phyloP scores from a whole-genome alignment of 2,113 vertebrate species.

The Ageneiosus marmoratus region DNA sequence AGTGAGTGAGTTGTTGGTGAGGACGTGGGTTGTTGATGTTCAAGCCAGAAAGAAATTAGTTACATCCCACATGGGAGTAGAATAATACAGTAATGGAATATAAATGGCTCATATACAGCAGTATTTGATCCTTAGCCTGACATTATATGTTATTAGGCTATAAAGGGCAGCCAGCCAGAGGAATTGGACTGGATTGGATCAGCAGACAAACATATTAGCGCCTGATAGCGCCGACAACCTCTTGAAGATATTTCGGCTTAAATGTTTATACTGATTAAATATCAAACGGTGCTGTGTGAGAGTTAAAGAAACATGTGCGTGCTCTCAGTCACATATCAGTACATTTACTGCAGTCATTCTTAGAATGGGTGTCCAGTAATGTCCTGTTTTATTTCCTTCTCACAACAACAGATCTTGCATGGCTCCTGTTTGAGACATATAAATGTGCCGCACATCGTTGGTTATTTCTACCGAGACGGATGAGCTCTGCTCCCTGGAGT shows the following conservation, averaged over 20 bases:
- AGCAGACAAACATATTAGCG: background rate
- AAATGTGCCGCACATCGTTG: conserved; percentile 28
- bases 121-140: background rate
- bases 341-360: background rate
- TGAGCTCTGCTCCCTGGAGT: conserved; percentile 47
- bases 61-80: background rate
- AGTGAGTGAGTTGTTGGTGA: background rate
- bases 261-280: background rate
- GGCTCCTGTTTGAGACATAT: conserved; percentile 30
- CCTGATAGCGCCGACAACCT: background rate
- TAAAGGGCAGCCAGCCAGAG: background rate
- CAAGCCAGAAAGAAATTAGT: background rate
- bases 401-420: conserved; percentile 12
- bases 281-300: background rate
- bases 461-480: conserved; percentile 39
- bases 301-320: background rate
- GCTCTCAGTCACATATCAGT: background rate
- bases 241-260: background rate
- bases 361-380: conserved; percentile 7
- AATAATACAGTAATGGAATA: background rate
- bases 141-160: background rate
- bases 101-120: background rate
- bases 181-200: background rate
- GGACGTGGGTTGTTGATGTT: background rate
- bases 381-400: background rate